Percentiles rank a stretch among this genome's conserved stretches.
phyloP scores from a whole-genome alignment of 37 sponge, comb jelly and placozoan genomes.

The Theonella swinhoei region DNA sequence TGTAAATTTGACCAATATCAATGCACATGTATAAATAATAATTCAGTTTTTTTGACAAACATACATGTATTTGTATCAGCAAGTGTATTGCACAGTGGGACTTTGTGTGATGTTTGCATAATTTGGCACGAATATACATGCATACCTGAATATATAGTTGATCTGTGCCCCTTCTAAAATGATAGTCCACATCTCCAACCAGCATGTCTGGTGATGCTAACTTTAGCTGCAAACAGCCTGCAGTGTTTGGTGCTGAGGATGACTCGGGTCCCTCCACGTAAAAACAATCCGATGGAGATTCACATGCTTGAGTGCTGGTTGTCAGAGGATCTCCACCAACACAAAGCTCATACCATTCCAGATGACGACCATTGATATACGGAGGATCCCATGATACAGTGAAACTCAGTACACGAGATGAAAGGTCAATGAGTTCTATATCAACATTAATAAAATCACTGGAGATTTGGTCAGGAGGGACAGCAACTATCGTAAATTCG shows the following conservation, averaged over 20 bases:
- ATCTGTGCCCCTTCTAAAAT: too few species aligned
- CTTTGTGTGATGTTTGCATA: too few species aligned
- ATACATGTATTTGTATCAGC: too few species aligned
- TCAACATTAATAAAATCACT: not conserved
- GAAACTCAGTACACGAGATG: not conserved
- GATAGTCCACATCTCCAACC: too few species aligned
- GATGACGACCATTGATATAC: not conserved
- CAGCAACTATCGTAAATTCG: not conserved
- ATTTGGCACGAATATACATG: too few species aligned
- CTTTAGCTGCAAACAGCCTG: not conserved
- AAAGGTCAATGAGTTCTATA: not conserved
- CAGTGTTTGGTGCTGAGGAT: not conserved
- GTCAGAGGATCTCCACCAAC: not conserved
- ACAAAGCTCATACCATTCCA: slow-evolving; percentile 11
- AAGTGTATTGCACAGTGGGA: too few species aligned
- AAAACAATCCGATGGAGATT: not conserved
- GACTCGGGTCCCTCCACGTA: not conserved
- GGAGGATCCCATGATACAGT: slow-evolving; percentile 25
- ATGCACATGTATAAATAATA: not conserved
- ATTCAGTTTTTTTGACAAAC: too few species aligned
- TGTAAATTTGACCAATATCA: too few species aligned
- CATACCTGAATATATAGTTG: too few species aligned
- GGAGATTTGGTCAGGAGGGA: not conserved
- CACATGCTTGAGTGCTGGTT: not conserved
- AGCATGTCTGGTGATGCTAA: too few species aligned